A percentile compares a stretch with the other conserved stretches of the same genome.
These are phyloP conservation scores for Lepidurus arcticus DNA, from an alignment of 1,140 invertebrate genomes.

Conservation along the genomic window DNA sequence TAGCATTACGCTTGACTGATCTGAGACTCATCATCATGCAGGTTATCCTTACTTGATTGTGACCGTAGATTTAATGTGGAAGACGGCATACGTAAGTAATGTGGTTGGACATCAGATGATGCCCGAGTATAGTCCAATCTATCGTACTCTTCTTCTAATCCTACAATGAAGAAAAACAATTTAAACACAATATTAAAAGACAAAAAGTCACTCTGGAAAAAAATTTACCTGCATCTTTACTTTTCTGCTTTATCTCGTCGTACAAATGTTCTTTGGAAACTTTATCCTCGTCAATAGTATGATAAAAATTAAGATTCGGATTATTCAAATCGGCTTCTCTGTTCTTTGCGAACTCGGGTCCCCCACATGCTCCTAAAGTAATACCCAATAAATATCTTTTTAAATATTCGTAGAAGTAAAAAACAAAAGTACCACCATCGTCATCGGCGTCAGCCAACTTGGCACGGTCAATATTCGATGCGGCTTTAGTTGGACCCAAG, in stretches of 20 bases:
- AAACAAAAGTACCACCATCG: background rate
- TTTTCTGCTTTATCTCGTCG: slow-evolving; percentile 82
- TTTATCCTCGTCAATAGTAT: slow-evolving; percentile 62
- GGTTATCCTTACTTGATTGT: slow-evolving; percentile 19
- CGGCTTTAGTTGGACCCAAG: slow-evolving; percentile 55
- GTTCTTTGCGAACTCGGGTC: slow-evolving; percentile 60
- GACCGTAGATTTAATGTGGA: background rate
- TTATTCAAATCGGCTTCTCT: slow-evolving; percentile 74
- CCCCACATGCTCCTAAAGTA: slow-evolving; percentile 47
- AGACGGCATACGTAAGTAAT: slow-evolving; percentile 68
- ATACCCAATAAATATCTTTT: slow-evolving; percentile 34
- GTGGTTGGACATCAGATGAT: slow-evolving; percentile 61
- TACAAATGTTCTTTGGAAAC: slow-evolving; percentile 77
- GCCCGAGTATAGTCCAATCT: slow-evolving; percentile 78
- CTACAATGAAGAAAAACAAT: slow-evolving; percentile 38
- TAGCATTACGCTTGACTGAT: background rate
- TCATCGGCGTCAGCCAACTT: slow-evolving; percentile 33
- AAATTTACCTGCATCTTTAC: slow-evolving; percentile 39
- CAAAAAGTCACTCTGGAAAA: slow-evolving; percentile 32
- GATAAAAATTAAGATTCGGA: slow-evolving; percentile 64
- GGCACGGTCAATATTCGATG: slow-evolving; percentile 52
- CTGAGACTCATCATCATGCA: slow-evolving; percentile 10
- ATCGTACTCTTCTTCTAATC: slow-evolving; percentile 71
- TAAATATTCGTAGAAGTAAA: background rate
- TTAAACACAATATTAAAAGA: slow-evolving; percentile 36